Evolutionary conservation across 1,140 invertebrate genomes (phyloP), one percentile per base, ranked within the genome.

Genomic region (Lucilia cuprina): DNA sequence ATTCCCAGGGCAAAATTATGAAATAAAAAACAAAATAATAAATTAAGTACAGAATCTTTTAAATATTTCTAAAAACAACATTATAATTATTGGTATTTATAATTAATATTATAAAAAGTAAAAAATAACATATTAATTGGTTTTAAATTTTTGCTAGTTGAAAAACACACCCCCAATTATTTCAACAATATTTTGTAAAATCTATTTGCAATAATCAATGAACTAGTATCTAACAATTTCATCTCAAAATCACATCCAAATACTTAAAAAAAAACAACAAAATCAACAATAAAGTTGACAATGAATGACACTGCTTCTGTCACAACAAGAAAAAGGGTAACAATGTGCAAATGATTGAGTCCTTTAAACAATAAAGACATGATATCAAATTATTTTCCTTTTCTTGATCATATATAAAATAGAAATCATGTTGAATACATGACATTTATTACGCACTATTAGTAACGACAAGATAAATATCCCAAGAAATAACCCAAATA

Each of bases 381-480:
- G n/a, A 70, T 12, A 70, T 10, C 65, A 70, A 25, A 21, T n/a
- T n/a, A 2, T 60, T 17, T 70, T 70, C 10, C 1, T 70, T 21
- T 70, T 70, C 19, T 55, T 41, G 41, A 2, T 3, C 5, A 41
- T 3, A 41, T 41, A 41, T 10, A 41, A 17, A 60, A 70, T 7
- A 70, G 5, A 25, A 70, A 21, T 9, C 19, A 70, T 25, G 65
- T 70, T 70, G 17, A 70, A 70, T 25, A 70, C 65, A 70, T 70
- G 65, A 70, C 65, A 70, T 70, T 70, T 70, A 70, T 70, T 70
- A 70, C 65, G 65, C 65, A 70, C 65, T 70, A 70, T 70, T 70
- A 70, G 65, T 19, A 70, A 70, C n/a, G 65, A 70, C 65, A 70
- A 12, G n/a, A 0, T 21, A 70, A 70, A 25, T 60, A n/a, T 60